Evolutionary conservation across 2,888 invertebrate species (phyloP), one percentile per base, ranked within the genome.

Genomic region (Tribolium freemani): DNA sequence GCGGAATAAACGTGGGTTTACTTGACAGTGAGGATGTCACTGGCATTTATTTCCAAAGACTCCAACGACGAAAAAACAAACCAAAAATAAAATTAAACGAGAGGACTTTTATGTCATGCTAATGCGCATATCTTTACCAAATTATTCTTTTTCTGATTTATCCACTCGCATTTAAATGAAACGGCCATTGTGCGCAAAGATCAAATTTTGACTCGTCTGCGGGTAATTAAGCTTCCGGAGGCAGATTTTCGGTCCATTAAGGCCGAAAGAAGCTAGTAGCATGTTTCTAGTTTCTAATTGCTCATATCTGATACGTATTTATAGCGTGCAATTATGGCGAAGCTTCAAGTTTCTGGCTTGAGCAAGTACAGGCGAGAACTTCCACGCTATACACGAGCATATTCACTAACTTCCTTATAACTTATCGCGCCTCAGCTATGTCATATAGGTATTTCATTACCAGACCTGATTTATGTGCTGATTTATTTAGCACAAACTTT

Each of bases 391-490:
- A 72, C 48, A 77, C 72, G 79, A 73, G 80, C 82, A 82, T 82
- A 82, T 82, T 82, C 82, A 81, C 78, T 77, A 82, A 83, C 81
- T 83, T 83, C 82, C 81, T 76, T 75, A 74, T 81, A 80, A 82
- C 74, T 81, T 82, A 83, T 81, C 76, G 81, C 78, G 79, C 79
- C 79, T 82, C 82, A 83, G 82, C 78, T 70, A 78, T 80, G 83
- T 84, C 84, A 84, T 85, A 85, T 85, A 86, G 85, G 85, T 86
- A 86, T 86, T 86, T 86, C 85, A 86, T 86, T 86, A 86, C 84
- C 77, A 77, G 78, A 48, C 77, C 80, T 85, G 84, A 86, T 86
- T 86, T 86, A 86, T 84, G 76, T 50, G 77, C 75, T 78, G 81
- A 83, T 82, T 83, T 83, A 83, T 84, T 84, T 78, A 79, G 78